Conservation (phyloP, 2,888 invertebrate species). For the Clusia tigrina region DNA sequence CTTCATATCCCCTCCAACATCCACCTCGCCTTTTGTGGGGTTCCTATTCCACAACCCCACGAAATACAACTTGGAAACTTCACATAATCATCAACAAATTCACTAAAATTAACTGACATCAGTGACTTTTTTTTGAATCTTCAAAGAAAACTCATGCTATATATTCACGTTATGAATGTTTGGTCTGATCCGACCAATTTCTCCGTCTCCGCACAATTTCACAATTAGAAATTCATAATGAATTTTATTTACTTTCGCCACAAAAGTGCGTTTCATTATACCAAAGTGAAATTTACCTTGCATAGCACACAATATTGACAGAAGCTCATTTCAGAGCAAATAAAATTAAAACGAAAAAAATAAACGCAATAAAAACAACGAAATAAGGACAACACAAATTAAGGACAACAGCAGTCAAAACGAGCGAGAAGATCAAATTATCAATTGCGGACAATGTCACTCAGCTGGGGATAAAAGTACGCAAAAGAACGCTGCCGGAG, state of each 20-base stretch:
- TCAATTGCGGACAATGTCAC: conserved; percentile 45
- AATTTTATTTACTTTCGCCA: conserved; percentile 55
- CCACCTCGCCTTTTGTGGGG: no score
- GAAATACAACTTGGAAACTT: no score
- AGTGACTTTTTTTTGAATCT: no score
- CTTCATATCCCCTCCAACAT: no score
- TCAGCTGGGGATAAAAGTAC: conserved; percentile 2
- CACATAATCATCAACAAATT: no score
- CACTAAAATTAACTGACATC: no score
- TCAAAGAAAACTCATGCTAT: no score
- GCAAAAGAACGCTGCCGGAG: background rate
- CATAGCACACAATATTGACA: conserved; percentile 34
- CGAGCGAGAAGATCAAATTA: conserved; percentile 57
- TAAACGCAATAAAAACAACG: conserved; percentile 2
- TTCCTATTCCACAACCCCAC: no score
- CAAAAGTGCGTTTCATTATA: conserved; percentile 30
- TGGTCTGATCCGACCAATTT: no score
- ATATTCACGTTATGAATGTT: no score
- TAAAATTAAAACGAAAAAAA: conserved; percentile 36
- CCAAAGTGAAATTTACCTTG: background rate
- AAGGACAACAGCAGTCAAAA: conserved; percentile 23
- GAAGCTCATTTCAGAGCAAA: conserved; percentile 51
- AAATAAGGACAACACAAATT: conserved; percentile 26
- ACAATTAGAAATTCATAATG: conserved; percentile 58
- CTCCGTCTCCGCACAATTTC: conserved; percentile 23